Base-by-base conservation (phyloP, 1,140 invertebrate genomes). In the Pogonomyrmex californicus region DNA sequence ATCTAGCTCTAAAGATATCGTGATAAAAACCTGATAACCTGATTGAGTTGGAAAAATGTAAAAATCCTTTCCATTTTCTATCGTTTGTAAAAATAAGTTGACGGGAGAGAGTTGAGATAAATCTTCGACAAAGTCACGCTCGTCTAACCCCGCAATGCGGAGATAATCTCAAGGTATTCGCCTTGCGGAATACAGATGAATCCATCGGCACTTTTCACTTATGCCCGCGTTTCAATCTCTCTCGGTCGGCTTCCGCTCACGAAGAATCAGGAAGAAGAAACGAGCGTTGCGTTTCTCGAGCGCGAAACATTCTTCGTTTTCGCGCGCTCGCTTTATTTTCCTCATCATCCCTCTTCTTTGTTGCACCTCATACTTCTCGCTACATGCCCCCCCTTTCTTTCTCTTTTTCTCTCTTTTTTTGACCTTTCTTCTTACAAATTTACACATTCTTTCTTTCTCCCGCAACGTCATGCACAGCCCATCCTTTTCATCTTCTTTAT, bases 131-230 rank as follows among this genome's bases (percentile, higher is more conserved):
- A 71, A 85, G 65, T 90, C 91, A 90, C 83, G 88, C 91, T 66
- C 77, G 85, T 87, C 85, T 85, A 79, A 60, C 83, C 86, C 33
- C 85, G 85, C 75, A 82, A 85, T 76, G 70, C 49, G 76, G 68
- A 85, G 92, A 92, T 93, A 93, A 93, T 92, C 92, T 90, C 70
- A 58, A 91, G 92, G 90, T 92, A 91, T 87, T 91, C 91, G 91
- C 87, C 87, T 75, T 66, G 76, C 78, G 85, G 92, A 93, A 93
- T 92, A 93, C 92, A 91, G 86, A 92, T 92, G 92, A 93, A 92
- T 92, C 92, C 91, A 91, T 92, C 89, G 87, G 86, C 62, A 76
- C 82, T 82, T 87, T 91, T 91, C 91, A 90, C 91, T 89, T 90
- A 87, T 62, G 78, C 56, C 33, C 78, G 49, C 91, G 49, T 78